Evolutionary conservation across 2,888 invertebrate genomes (phyloP).

Genomic region (Eupithecia inturbata): DNA sequence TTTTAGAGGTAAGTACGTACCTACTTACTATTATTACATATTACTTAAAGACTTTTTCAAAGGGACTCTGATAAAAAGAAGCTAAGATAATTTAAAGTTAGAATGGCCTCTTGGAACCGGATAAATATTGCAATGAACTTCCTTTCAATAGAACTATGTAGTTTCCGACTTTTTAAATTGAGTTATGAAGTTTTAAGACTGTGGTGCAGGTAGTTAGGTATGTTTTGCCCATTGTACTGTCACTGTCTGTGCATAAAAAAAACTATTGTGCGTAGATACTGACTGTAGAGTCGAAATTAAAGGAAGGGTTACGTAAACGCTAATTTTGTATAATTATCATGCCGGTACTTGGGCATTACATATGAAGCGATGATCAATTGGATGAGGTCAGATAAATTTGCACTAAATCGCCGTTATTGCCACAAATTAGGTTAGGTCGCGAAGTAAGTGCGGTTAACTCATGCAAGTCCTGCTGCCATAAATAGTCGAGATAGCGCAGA

Average conservation of each 20-base stretch:
- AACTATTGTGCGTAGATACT: background rate
- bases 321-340: constrained; percentile 66
- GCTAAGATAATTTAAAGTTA: background rate
- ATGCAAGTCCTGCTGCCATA: constrained; percentile 15
- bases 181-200: background rate
- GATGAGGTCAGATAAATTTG: constrained; percentile 73
- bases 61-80: too few species aligned
- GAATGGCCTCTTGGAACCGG: background rate
- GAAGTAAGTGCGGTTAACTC: background rate
- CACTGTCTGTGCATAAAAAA: background rate
- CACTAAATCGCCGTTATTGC: constrained; percentile 55
- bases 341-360: constrained; percentile 49
- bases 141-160: background rate
- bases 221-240: background rate
- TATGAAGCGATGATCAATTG: constrained; percentile 71
- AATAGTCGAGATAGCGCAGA: constrained; percentile 4
- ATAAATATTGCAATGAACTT: background rate
- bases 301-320: constrained; percentile 48
- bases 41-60: background rate
- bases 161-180: background rate
- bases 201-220: background rate
- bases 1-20: constrained; percentile 41
- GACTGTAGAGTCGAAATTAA: background rate
- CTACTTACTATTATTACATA: background rate
- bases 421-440: constrained; percentile 57